Evolutionary conservation across 2,888 invertebrate species (phyloP), one percentile per base, ranked within the genome.

Genomic region (Chaetogeoica ovagalla): DNA sequence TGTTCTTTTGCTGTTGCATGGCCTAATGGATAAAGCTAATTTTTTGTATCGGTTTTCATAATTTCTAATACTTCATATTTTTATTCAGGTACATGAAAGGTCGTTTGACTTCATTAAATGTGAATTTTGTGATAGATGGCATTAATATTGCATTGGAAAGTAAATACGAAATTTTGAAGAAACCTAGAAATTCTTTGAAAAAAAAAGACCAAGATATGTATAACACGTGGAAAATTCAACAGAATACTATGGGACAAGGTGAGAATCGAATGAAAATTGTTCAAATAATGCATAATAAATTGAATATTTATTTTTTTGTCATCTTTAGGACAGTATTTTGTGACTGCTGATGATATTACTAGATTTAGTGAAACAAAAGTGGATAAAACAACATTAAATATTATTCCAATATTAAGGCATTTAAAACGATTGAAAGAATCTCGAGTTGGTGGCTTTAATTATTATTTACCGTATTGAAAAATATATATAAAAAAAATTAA

Each of bases 321-420:
- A 76, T 17, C 19, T 60, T 39, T 62, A 82, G 82, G 77, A 52
- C 76, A 77, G 9, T 81, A 69, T n/a, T 82, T 82, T 71, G 77
- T 82, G 30, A 81, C 82, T 17, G 73, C 73, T 57, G 77, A 69
- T 17, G 82, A 82, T 79, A 63, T 81, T 21, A 79, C 70, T 43
- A 77, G 23, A 37, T 82, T 76, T 74, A 74, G 82, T 52, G 81
- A 73, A 57, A 82, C 70, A 17, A 82, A 81, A 79, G 62, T 82
- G n/a, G 82, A 82, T 55, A 82, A 81, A 74, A 69, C 81, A 48
- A 68, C 68, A 48, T 74, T 81, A 37, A 82, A 81, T 17, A 82
- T 82, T 69, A 79, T 82, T 23, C 72, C 82, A 13, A 82, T 82
- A 39, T 59, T 82, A 63, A 81, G 82, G 65, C 82, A 82, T 79